Evolutionary conservation across 2,888 invertebrate genomes (phyloP).

Genomic region (Sialis lutaria): DNA sequence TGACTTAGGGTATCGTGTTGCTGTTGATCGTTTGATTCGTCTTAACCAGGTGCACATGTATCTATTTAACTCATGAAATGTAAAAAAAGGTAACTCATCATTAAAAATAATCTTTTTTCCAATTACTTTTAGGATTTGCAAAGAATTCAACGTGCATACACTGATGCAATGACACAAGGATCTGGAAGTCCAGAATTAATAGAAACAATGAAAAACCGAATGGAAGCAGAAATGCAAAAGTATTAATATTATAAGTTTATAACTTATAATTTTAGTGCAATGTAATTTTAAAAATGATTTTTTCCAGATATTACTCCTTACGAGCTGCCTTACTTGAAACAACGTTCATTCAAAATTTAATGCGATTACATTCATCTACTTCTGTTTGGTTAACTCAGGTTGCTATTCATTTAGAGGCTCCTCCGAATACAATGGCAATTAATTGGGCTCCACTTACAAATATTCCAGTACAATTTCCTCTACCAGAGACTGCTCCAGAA

Average conservation of each 20-base stretch:
- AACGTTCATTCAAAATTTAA: conserved; percentile 46
- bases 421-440: conserved; percentile 17
- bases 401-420: conserved; percentile 33
- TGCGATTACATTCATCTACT: conserved; percentile 64
- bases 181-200: conserved; percentile 34
- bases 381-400: conserved; percentile 75
- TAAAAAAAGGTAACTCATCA: too few species aligned
- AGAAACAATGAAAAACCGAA: conserved; percentile 40
- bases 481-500: not conserved
- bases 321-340: conserved; percentile 64
- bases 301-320: conserved; percentile 47
- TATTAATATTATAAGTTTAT: conserved; percentile 19
- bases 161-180: conserved; percentile 40
- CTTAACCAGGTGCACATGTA: conserved; percentile 31
- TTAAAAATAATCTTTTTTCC: too few species aligned
- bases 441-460: conserved; percentile 43
- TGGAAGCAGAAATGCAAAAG: conserved; percentile 46
- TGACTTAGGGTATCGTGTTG: conserved; percentile 56
- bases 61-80: too few species aligned
- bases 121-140: conserved; percentile 26
- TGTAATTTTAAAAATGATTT: not conserved
- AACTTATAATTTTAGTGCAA: not conserved
- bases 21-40: conserved; percentile 45
- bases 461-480: conserved; percentile 39
- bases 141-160: conserved; percentile 54